phyloP scores from a whole-genome alignment of 2,797 vertebrate species.

The Bucorvus abyssinicus region DNA sequence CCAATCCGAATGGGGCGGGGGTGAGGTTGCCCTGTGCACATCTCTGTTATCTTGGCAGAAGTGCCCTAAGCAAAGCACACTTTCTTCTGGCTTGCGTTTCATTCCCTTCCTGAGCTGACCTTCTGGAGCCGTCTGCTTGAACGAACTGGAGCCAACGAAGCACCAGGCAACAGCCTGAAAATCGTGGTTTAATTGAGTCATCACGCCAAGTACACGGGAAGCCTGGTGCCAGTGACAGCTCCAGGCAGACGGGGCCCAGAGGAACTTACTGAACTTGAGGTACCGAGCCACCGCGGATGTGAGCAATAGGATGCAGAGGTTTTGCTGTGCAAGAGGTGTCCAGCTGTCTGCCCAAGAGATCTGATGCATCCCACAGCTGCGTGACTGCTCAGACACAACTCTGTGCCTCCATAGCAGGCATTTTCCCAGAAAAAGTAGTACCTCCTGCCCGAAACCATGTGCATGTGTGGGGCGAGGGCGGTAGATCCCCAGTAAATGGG shows the following conservation, averaged over 20 bases:
- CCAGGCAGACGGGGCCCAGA: neutral
- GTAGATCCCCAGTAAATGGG: neutral
- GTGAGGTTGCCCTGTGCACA: neutral
- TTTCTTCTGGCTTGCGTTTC: neutral
- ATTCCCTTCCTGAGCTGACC: neutral
- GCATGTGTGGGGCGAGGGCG: neutral
- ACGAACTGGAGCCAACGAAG: neutral
- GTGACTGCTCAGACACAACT: neutral
- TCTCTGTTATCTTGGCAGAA: neutral
- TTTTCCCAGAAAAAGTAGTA: neutral
- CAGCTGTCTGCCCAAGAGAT: neutral
- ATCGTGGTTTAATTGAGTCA: constrained; percentile 15
- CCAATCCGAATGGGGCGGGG: neutral
- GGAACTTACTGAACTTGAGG: neutral
- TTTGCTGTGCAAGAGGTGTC: neutral
- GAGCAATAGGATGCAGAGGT: neutral
- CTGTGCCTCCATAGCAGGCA: neutral
- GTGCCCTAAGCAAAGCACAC: neutral
- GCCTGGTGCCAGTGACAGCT: neutral
- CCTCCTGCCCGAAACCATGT: neutral
- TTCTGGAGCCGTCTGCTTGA: neutral
- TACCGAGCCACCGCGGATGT: rapidly evolving
- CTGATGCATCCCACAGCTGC: neutral
- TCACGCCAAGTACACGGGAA: neutral
- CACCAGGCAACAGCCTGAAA: constrained; percentile 11